These are phyloP conservation scores for Acrocera orbiculus DNA, from an alignment of 2,888 invertebrate genomes.

Conservation along the genomic window DNA sequence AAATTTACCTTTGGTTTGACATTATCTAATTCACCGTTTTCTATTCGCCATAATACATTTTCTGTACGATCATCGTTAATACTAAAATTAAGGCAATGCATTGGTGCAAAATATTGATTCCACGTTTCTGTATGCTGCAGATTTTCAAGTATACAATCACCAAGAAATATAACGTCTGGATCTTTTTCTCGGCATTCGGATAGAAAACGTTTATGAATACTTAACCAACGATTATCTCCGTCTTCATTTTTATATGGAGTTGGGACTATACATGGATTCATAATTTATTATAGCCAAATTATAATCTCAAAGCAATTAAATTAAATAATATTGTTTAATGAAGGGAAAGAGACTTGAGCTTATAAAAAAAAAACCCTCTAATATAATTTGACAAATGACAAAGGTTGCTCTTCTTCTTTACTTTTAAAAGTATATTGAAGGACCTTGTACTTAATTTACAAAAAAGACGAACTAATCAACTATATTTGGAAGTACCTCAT, in stretches of 20 bases:
- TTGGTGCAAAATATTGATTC: slow-evolving; percentile 78
- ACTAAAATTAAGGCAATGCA: slow-evolving; percentile 75
- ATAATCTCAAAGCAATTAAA: no score
- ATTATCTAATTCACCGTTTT: slow-evolving; percentile 77
- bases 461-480: no score
- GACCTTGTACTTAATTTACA: no score
- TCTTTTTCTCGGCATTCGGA: slow-evolving; percentile 75
- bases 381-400: no score
- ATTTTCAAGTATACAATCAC: slow-evolving; percentile 72
- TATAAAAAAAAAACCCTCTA: no score
- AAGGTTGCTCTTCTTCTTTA: no score
- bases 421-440: no score
- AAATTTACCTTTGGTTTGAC: slow-evolving; percentile 62
- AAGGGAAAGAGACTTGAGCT: no score
- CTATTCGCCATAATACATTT: slow-evolving; percentile 76
- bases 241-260: slow-evolving; percentile 55
- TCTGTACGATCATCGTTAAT: slow-evolving; percentile 72
- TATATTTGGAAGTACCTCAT: no score
- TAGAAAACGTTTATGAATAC: slow-evolving; percentile 59
- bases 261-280: slow-evolving; percentile 59
- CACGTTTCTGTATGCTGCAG: slow-evolving; percentile 71
- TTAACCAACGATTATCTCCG: slow-evolving; percentile 72
- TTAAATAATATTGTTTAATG: no score
- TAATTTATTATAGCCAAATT: slow-evolving; percentile 18
- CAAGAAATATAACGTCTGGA: slow-evolving; percentile 81